Evolutionary conservation across 64 coral and sea anemone genomes (phyloP).

Genomic region (Catalaphyllia jardinei): DNA sequence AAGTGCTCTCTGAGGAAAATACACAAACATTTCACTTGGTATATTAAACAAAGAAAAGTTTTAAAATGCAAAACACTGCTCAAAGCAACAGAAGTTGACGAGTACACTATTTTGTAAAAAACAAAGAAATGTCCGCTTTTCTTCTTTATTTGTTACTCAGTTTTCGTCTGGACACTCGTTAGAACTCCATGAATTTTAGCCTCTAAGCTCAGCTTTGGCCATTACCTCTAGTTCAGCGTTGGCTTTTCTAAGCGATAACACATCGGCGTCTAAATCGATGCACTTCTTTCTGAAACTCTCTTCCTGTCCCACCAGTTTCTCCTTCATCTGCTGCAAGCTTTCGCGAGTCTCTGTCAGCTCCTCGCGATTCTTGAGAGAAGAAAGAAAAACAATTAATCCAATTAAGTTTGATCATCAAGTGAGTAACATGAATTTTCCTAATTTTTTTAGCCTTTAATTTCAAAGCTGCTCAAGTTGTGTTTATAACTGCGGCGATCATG

Average conservation of each 20-base stretch:
- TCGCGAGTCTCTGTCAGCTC: constrained; percentile 90
- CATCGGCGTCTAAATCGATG: constrained; percentile 85
- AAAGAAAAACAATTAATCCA: neutral
- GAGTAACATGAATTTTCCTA: too few species aligned
- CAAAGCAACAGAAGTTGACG: too few species aligned
- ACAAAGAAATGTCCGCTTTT: too few species aligned
- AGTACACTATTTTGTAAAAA: too few species aligned
- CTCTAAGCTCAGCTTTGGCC: neutral
- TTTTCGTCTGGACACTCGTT: too few species aligned
- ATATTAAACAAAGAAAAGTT: neutral
- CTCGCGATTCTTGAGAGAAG: constrained; percentile 68
- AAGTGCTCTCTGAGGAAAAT: constrained; percentile 81
- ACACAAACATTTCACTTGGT: neutral
- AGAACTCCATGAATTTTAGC: neutral
- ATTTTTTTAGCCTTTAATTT: too few species aligned
- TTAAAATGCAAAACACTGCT: too few species aligned
- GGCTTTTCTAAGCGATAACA: constrained; percentile 76
- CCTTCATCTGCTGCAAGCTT: constrained; percentile 88
- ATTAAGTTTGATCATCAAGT: neutral
- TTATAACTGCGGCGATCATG: too few species aligned
- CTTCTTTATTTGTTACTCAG: too few species aligned
- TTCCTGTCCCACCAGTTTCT: constrained; percentile 79
- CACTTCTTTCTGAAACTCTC: constrained; percentile 89
- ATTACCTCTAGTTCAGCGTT: constrained; percentile 93
- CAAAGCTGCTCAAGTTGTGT: too few species aligned